Base-by-base conservation (phyloP, 2,888 invertebrate genomes). In the Dione juno region DNA sequence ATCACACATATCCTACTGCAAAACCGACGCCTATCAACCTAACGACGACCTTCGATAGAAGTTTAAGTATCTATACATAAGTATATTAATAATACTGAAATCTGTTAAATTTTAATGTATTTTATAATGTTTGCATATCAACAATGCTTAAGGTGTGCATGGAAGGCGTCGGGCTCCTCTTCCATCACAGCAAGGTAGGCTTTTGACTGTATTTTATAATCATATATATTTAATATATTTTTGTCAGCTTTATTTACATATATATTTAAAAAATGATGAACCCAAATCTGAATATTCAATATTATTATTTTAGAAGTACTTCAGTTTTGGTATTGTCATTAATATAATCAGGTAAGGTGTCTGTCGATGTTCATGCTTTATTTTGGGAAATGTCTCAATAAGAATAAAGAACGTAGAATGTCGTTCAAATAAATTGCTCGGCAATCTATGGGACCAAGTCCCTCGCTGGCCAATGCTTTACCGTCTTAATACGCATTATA, bases 161-260 rank as follows among this genome's bases (percentile, higher is more conserved):
- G 96, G 99, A 99, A 93, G 99, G 99, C 84, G 99, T 99, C 83
- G 99, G 99, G 81, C 96, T 99, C 80, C 97, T 99, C 83, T 99
- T 99, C 94, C 99, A 98, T 82, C 98, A 99, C 93, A 99, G 99
- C 96, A 99, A 99, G 98, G 99, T 99, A 96, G 89, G 88, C 85
- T 52, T 66, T 68, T 63, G 40, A 52, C 52, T 66, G 19, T 75
- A 72, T 76, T 54, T 54, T 37, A 28, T 54, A 16, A 72, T 84
- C 73, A 75, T 78, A 67, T 71, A 63, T 80, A 75, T 82, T 80
- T 77, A 76, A 59, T 43, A 54, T 54, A 54, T 86, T 88, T 89
- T 86, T 87, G 88, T 92, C 86, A 81, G 91, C 90, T 92, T 93
- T 59, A 59, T 59, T 59, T 59, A 59, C 41, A 68, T 79, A 87